Conservation (phyloP, 2,797 vertebrate species). For the Buphagus erythrorhynchus region DNA sequence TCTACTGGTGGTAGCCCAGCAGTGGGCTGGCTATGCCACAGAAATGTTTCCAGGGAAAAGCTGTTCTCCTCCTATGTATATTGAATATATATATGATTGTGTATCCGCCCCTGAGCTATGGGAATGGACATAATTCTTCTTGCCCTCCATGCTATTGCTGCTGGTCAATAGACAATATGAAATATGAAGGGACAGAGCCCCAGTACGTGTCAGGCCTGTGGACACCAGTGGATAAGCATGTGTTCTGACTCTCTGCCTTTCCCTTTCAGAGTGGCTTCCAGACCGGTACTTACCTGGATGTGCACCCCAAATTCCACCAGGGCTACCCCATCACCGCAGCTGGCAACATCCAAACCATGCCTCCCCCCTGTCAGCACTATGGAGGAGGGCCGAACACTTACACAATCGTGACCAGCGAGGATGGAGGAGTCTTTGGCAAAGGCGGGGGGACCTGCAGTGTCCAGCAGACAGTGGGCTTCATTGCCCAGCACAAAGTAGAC, state of each 20-base stretch:
- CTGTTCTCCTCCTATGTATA: not conserved
- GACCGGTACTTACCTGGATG: not conserved
- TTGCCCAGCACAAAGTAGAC: conserved; percentile 66
- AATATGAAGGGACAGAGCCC: not conserved
- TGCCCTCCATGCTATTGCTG: not conserved
- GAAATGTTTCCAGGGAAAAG: not conserved
- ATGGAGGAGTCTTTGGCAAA: conserved; percentile 57
- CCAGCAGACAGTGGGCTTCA: conserved; percentile 59
- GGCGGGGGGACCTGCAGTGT: conserved; percentile 12
- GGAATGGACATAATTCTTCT: not conserved
- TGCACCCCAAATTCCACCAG: conserved; percentile 54
- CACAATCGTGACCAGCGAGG: not conserved
- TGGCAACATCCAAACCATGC: not conserved
- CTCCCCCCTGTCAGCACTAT: not conserved
- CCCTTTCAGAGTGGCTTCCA: conserved; percentile 56
- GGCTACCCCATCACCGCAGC: not conserved
- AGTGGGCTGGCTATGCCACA: not conserved
- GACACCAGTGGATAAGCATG: not conserved
- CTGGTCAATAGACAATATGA: not conserved
- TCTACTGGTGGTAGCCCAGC: not conserved
- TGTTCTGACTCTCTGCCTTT: conserved; percentile 8
- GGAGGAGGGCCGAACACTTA: conserved; percentile 37
- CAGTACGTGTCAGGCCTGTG: rapidly evolving
- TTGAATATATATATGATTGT: not conserved
- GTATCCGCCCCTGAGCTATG: not conserved